phyloP scores from a whole-genome alignment of 2,113 vertebrate genomes.

The Triplophysa siluroides region DNA sequence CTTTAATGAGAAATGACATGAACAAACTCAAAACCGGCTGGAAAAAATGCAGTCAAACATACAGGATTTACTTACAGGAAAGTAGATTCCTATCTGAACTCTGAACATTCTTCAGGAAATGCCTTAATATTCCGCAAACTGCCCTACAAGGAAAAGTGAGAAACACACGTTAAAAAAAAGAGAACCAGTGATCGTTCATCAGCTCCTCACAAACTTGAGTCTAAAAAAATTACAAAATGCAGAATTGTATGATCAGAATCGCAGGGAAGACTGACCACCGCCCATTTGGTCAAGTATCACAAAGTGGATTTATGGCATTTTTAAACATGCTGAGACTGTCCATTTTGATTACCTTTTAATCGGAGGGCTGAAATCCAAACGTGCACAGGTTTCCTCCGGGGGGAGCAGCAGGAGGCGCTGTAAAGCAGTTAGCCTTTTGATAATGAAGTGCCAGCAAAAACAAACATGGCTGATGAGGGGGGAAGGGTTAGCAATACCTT shows the following conservation, averaged over 20 bases:
- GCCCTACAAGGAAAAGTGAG: not conserved
- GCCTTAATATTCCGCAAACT: conserved; percentile 10
- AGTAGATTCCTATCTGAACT: conserved; percentile 24
- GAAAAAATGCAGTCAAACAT: conserved; percentile 16
- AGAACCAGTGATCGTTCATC: not conserved
- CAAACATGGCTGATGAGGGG: conserved; percentile 71
- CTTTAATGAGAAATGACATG: conserved; percentile 44
- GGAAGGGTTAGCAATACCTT: conserved; percentile 54
- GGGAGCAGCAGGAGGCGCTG: conserved; percentile 76
- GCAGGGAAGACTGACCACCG: conserved; percentile 30
- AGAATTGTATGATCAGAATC: conserved; percentile 38
- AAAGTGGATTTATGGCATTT: conserved; percentile 51
- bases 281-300: conserved; percentile 59
- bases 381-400: conserved; percentile 61
- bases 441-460: conserved; percentile 68
- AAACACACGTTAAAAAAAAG: not conserved
- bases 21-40: conserved; percentile 9
- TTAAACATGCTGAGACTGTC: conserved; percentile 47
- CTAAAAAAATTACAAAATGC: not conserved
- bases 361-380: conserved; percentile 60
- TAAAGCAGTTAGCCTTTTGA: conserved; percentile 72
- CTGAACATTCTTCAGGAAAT: not conserved
- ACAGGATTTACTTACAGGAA: conserved; percentile 23
- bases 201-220: no score
- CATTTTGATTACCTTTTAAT: conserved; percentile 62